Base-by-base conservation (phyloP, 1,140 invertebrate genomes). In the Rhagoletis pomonella region DNA sequence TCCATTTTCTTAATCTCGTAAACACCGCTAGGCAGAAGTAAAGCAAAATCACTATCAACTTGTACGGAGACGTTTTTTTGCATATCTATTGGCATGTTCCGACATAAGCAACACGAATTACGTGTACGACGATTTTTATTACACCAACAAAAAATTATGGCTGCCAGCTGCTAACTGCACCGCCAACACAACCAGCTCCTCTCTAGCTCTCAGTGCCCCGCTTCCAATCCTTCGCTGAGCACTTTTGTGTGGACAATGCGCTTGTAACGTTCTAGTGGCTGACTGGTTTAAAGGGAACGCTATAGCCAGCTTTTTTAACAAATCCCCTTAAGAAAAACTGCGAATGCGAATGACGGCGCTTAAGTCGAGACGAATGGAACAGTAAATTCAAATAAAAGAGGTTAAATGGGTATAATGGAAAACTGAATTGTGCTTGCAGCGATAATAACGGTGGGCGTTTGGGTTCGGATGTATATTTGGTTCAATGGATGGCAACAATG, bases 1-100 rank as follows among this genome's bases (percentile, higher is more conserved):
- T 96, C 96, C 96, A 96, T 96, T 95, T 96, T 95, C 93, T 95
- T 96, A 91, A 96, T 96, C 94, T 96, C 95, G 94, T 96, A 96
- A 89, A 95, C 94, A 91, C 95, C 95, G 93, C 95, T 95, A 88
- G 95, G 95, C 89, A 96, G 94, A 89, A 95, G 93, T 93, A 96
- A 93, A 89, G 95, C 95, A 93, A 96, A 96, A 94, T 96, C 95
- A 95, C 95, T 96, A 94, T 95, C 95, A 93, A 96, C 95, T 95
- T 96, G 95, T 92, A 96, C 96, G 91, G 95, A 96, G 89, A 96
- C 96, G 95, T 95, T 96, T 94, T 96, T 96, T 94, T 94, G 94
- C 94, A 95, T 95, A 94, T 95, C 94, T 90, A 91, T 88, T 89
- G 91, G 91, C 91, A 92, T 87, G 60, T 85, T 84, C 44, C 44